Base-by-base conservation (phyloP, 2,797 vertebrate genomes). In the Phataginus tetradactyla region DNA sequence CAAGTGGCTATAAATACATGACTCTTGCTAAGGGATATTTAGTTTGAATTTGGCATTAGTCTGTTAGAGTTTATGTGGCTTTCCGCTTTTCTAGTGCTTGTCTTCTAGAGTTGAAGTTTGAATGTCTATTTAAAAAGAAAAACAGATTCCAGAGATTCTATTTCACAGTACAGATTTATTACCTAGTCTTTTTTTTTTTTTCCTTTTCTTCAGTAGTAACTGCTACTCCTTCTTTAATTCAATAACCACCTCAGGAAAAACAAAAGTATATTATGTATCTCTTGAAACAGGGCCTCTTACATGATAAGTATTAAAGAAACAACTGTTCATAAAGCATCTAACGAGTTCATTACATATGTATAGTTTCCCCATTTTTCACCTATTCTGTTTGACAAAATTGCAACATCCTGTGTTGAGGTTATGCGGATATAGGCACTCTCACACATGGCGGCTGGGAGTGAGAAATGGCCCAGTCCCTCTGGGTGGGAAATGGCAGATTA, bases 91-190 rank as follows among this genome's bases (percentile, higher is more conserved):
- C 32, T n/a, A 80, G 18, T 66, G 13, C 4, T 90, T 79, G 7
- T 66, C 32, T 51, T 79, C 53, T 66, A 81, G 42, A 71, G n/a
- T 75, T 93, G 93, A 77, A 86, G 25, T 64, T 79, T 61, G 1
- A 74, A 55, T 64, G 23, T 85, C n/a, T 74, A 32, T 49, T 39
- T 71, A 34, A 61, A 32, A 91, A 83, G 64, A 68, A 77, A 37
- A 77, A 7, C 55, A 29, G 25, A 59, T 86, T 90, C 95, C 51
- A 92, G 42, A 53, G 66, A 87, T 63, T 39, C 15, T 37, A 80
- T 74, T 91, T 80, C 21, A 53, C n/a, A 61, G 63, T 88, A 81
- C 20, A 92, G 15, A 80, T 78, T 78, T 94, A 34, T 45, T 71
- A 45, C 15, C 61, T 45, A 66, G 75, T 69, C 29, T 74, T 42